Conservation (phyloP, 2,888 invertebrate genomes). For the Drosophila imparisetae region DNA sequence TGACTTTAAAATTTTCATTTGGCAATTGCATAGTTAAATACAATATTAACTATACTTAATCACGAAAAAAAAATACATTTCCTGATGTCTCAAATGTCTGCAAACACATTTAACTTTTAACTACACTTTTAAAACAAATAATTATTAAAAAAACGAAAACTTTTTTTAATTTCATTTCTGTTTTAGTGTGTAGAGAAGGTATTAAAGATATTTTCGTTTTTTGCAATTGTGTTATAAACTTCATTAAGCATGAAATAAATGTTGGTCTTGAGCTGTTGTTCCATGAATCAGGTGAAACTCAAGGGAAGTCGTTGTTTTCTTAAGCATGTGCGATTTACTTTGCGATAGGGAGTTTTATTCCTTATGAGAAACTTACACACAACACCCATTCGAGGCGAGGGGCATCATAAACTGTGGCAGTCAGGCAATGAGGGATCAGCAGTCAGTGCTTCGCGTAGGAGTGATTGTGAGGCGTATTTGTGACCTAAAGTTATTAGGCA, state of each 20-base stretch:
- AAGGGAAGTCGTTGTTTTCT: background rate
- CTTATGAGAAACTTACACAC: conserved; percentile 45
- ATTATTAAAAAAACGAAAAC: background rate
- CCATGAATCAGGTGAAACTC: conserved; percentile 1
- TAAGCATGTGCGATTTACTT: conserved; percentile 18
- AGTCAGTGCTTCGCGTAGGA: conserved; percentile 74
- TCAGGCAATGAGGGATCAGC: conserved; percentile 41
- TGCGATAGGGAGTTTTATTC: conserved; percentile 27
- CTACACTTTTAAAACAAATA: background rate
- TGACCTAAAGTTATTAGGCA: conserved; percentile 77
- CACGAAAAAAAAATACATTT: background rate
- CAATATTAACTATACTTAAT: background rate
- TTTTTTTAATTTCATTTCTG: background rate
- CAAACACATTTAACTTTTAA: background rate
- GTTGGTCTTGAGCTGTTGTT: background rate
- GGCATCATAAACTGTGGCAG: conserved; percentile 34
- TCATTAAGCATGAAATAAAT: background rate
- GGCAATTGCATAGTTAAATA: background rate
- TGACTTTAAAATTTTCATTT: background rate
- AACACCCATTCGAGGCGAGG: conserved; percentile 39
- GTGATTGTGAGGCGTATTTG: conserved; percentile 75
- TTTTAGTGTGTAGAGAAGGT: background rate
- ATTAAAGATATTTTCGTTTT: background rate
- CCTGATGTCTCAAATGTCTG: background rate
- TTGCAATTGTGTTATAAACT: background rate